Evolutionary conservation across 2,797 vertebrate species (phyloP), one percentile per base, ranked within the genome.

Genomic region (Enteromius thamalakanensis): DNA sequence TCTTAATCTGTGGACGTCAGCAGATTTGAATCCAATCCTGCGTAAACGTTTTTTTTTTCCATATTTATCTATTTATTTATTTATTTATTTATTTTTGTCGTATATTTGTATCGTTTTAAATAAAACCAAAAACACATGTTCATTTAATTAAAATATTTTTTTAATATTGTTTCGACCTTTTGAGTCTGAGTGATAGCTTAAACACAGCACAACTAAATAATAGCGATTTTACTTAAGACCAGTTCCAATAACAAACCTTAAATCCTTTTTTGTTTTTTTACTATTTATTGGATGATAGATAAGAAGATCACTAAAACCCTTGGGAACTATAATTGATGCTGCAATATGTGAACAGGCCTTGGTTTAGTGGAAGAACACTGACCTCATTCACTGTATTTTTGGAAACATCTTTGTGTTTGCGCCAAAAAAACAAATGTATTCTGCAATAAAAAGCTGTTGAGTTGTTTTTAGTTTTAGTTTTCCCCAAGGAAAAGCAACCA

Each of bases 1-100:
- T 37, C 17, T 1, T 1, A 10, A 3, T 2, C 4, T 2, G 3
- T 0, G 1, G 9, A n/a, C 69, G 53, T 67, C 49, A 6, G 0
- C 1, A 14, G 1, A 0, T 76, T 15, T 68, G 88, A 91, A 92
- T 87, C 86, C 89, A 0, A 60, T 82, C 87, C 84, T 79, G n/a
- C 49, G 86, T 86, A 79, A 53, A 34, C 1, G 49, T 45, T 45
- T 45, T 42, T 45, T 45, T 45, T 42, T 42, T 40, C 9, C 8
- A 9, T 40, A 40, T 40, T 3, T 34, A 1, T 29, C 2, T 10
- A 32, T 21, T 3, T 34, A 1, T 29, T 9, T 0, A 40, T 37
- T 4, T 40, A 1, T 34, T 9, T 0, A 40, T 37, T 4, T 40
- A 1, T 34, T 1, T 34, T n/a, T 32, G 15, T 34, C 4, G 5